Evolutionary conservation across 1,140 invertebrate species (phyloP).

Genomic region (Pteromalus puparum): DNA sequence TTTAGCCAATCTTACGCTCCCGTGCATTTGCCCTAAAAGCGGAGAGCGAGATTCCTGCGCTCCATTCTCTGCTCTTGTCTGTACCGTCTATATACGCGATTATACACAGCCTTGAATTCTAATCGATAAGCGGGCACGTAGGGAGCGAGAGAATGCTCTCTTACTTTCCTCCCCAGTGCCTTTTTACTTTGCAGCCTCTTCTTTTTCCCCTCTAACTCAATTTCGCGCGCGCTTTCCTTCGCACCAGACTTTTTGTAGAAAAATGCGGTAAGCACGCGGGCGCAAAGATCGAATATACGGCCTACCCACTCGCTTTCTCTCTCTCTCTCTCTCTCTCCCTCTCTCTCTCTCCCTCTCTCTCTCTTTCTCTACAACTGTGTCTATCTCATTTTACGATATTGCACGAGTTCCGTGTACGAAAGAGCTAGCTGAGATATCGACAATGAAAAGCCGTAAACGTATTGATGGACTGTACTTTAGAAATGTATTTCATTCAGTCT

Average conservation of each 20-base stretch:
- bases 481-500: too few species aligned
- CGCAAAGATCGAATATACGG: slow-evolving; percentile 40
- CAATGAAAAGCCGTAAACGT: slow-evolving; percentile 42
- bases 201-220: slow-evolving; percentile 30
- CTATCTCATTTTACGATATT: not conserved
- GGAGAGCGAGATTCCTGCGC: not conserved
- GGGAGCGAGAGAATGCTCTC: slow-evolving; percentile 7
- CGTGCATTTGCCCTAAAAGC: not conserved
- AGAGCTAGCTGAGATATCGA: slow-evolving; percentile 3
- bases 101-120: slow-evolving; percentile 45
- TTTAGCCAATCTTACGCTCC: not conserved
- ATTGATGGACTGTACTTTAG: slow-evolving; percentile 38
- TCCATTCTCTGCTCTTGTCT: not conserved
- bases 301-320: not conserved
- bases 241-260: slow-evolving; percentile 29
- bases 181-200: slow-evolving; percentile 1
- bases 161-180: slow-evolving; percentile 10
- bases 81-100: not conserved
- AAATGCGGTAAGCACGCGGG: slow-evolving; percentile 28
- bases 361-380: too few species aligned
- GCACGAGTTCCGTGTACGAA: not conserved
- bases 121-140: slow-evolving; percentile 40
- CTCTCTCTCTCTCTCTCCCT: not conserved
- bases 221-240: slow-evolving; percentile 11
- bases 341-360: not conserved